Evolutionary conservation across 2,888 invertebrate species (phyloP).

Genomic region (Drosophila kuntzei): DNA sequence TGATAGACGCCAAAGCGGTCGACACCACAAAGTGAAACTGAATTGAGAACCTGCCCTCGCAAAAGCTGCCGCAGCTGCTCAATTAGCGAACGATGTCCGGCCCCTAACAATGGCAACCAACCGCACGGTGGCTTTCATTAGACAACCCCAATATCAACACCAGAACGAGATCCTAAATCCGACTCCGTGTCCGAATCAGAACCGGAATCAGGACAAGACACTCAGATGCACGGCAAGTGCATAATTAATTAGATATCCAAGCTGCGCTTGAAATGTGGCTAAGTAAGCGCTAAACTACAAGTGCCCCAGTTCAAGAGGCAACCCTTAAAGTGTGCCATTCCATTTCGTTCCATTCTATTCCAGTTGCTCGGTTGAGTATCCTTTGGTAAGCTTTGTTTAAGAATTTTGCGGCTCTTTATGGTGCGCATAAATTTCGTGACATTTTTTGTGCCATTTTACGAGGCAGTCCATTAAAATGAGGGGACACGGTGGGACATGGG

Average conservation of each 20-base stretch:
- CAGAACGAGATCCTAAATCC: not conserved
- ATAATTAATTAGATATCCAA: conserved; percentile 73
- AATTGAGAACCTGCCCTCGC: not conserved
- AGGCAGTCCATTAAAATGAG: conserved; percentile 77
- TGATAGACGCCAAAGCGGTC: conserved; percentile 57
- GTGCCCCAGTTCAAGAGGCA: conserved; percentile 44
- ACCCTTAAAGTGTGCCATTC: conserved; percentile 21
- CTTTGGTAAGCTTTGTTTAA: conserved; percentile 63
- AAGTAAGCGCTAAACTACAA: conserved; percentile 46
- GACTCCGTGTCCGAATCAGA: not conserved
- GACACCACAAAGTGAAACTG: conserved; percentile 38
- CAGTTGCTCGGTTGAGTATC: conserved; percentile 23
- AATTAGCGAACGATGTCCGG: conserved; percentile 67
- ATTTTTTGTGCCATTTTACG: conserved; percentile 75
- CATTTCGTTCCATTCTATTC: conserved; percentile 5
- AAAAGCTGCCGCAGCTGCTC: conserved; percentile 55
- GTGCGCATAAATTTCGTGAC: conserved; percentile 74
- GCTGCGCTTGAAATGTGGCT: conserved; percentile 53
- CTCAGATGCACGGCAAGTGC: conserved; percentile 47
- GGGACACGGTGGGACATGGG: not conserved
- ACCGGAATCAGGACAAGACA: conserved; percentile 10
- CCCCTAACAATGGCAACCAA: conserved; percentile 36
- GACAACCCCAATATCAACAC: conserved; percentile 37
- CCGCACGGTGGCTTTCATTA: conserved; percentile 68
- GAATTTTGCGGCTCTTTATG: conserved; percentile 60